phyloP scores from a whole-genome alignment of 2,797 vertebrate genomes.

The Propithecus deckenii region DNA sequence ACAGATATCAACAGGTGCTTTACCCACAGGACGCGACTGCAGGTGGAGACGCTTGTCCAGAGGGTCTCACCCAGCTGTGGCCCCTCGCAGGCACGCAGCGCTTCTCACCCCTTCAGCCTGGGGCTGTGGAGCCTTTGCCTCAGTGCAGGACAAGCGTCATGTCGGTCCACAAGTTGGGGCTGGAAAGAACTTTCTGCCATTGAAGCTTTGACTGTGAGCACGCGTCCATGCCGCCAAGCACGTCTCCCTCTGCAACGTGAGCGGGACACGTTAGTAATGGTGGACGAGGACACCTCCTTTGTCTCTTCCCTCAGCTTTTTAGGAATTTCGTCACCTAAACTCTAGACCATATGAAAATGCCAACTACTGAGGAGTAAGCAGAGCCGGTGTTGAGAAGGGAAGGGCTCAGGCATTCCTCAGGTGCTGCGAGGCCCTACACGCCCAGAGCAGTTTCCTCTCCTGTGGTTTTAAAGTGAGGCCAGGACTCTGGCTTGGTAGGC shows the following conservation, averaged over 20 bases:
- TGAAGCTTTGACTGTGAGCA: conserved; percentile 68
- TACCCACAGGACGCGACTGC: rapidly evolving
- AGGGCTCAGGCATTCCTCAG: too few relatives aligned
- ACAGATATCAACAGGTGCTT: rapidly evolving
- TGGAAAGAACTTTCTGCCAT: conserved; percentile 84
- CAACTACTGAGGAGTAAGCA: neutral
- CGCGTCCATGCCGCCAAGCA: rapidly evolving
- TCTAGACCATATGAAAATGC: neutral
- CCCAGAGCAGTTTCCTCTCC: rapidly evolving
- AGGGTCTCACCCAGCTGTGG: rapidly evolving
- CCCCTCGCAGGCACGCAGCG: rapidly evolving
- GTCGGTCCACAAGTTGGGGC: conserved; percentile 84
- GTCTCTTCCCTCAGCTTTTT: too few relatives aligned
- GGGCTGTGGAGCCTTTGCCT: neutral
- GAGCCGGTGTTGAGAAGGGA: rapidly evolving
- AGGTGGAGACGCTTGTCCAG: rapidly evolving
- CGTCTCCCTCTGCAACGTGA: conserved; percentile 64
- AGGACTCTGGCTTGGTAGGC: too few relatives aligned
- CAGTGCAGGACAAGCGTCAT: conserved; percentile 80
- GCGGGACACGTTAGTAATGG: rapidly evolving
- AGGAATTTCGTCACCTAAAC: neutral
- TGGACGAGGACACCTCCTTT: rapidly evolving
- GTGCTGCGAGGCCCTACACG: too few relatives aligned
- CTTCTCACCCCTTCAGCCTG: rapidly evolving
- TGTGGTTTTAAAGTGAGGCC: neutral